Base-by-base conservation (phyloP, 2,113 vertebrate species). In the Eidolon helvum region DNA sequence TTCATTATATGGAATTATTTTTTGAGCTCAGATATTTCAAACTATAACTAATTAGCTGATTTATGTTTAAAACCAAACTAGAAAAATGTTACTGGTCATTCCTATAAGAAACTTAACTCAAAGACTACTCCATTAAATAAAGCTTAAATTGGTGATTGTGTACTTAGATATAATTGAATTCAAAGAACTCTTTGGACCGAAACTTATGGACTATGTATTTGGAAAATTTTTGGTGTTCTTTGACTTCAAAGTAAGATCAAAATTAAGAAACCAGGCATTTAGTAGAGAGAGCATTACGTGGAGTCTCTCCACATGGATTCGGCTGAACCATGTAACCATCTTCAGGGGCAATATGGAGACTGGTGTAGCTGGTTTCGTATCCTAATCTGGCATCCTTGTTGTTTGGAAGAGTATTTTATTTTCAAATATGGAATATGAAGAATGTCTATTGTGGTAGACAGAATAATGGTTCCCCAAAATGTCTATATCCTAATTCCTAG, bases 1-100 rank as follows among this genome's bases (percentile, higher is more conserved):
- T 89, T 89, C 24, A 68, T 87, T 86, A 18, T 91, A 85, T 94
- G n/a, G 24, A 22, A 66, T 57, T 40, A 50, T 50, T n/a, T 43
- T 48, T 92, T 66, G 55, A 78, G 80, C 1, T 35, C 59, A 91
- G 83, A 87, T 92, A 59, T 87, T 94, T 97, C 38, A 95, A 94
- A 94, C 78, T 66, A 92, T 84, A 30, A 95, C 86, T 88, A 83
- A 95, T 88, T 91, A 87, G 40, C 59, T 87, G 85, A 55, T 38
- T 94, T 87, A 57, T 72, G 10, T 22, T 87, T 71, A 92, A 95
- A 94, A 71, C 8, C 11, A 59, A 92, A 77, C 55, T 91, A 91
- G 18, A 93, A 91, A 97, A 28, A 38, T 83, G 33, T 82, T 40
- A 88, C 40, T 96, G 61, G 50, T 95, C 28, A 87, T 92, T 93